Percentiles rank a stretch among this genome's conserved stretches.
Conservation (phyloP, 2,888 invertebrate genomes). For the Rhamnusium bicolor region DNA sequence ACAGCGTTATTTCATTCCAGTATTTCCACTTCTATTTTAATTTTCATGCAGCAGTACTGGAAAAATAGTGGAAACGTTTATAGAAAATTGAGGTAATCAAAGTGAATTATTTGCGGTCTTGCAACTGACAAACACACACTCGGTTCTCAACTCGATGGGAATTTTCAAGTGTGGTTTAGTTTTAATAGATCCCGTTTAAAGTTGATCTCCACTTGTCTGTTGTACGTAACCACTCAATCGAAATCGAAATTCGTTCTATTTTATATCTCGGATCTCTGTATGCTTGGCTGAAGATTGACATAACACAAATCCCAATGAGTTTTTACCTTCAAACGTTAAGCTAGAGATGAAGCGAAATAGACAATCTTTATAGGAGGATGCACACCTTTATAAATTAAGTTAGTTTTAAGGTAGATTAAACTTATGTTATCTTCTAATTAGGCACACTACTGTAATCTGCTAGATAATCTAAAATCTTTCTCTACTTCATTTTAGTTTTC, state of each 20-base stretch:
- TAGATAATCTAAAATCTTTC: no score
- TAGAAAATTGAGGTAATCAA: slow-evolving; percentile 5
- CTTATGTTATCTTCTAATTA: no score
- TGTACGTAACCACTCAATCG: slow-evolving; percentile 29
- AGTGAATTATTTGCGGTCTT: slow-evolving; percentile 15
- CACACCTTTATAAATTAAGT: neutral
- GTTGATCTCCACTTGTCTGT: slow-evolving; percentile 16
- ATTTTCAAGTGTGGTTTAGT: slow-evolving; percentile 16
- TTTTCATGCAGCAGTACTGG: neutral
- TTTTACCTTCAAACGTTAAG: neutral
- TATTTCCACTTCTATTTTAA: neutral
- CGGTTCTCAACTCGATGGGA: slow-evolving; percentile 1
- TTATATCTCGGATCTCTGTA: slow-evolving; percentile 22
- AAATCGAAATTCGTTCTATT: slow-evolving; percentile 27
- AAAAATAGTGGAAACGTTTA: neutral
- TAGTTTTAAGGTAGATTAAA: no score
- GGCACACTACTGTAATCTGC: no score
- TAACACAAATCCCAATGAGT: neutral
- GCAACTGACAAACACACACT: slow-evolving; percentile 9
- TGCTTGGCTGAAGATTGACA: slow-evolving; percentile 7
- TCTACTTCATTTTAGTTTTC: no score
- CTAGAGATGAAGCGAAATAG: neutral
- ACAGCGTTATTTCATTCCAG: no score
- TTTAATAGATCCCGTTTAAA: slow-evolving; percentile 26
- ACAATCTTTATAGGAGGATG: neutral